Percentiles rank a stretch among this genome's conserved stretches.
Conservation (phyloP, 2,888 invertebrate species). For the Ferrisia virgata region DNA sequence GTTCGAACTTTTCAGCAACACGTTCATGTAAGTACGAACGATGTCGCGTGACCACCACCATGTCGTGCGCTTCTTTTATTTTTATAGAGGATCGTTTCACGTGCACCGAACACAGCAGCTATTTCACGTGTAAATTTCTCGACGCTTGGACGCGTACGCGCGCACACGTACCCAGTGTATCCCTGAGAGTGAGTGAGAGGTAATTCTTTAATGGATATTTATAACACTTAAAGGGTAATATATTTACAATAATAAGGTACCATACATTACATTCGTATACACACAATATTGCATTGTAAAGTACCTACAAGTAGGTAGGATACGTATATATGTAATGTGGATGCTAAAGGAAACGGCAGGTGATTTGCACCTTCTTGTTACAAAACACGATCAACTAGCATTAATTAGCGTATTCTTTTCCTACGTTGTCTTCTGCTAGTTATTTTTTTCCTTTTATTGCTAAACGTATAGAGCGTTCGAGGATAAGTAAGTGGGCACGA, state of each 20-base stretch:
- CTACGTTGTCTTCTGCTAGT: background rate
- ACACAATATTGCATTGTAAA: background rate
- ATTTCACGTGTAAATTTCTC: slow-evolving; percentile 32
- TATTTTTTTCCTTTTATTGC: background rate
- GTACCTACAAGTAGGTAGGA: background rate
- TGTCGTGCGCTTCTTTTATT: slow-evolving; percentile 28
- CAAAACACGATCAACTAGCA: background rate
- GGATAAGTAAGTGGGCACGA: background rate
- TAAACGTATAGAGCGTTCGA: background rate
- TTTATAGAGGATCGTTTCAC: slow-evolving; percentile 24
- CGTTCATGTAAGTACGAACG: background rate
- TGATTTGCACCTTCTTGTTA: background rate
- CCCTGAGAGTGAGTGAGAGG: background rate
- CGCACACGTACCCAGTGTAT: background rate
- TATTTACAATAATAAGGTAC: background rate
- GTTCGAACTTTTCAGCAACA: slow-evolving; percentile 12
- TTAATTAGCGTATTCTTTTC: slow-evolving; percentile 22
- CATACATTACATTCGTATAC: background rate
- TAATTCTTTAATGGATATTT: slow-evolving; percentile 37
- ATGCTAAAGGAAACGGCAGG: background rate
- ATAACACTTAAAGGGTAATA: slow-evolving; percentile 15
- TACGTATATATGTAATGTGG: background rate
- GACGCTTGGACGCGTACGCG: background rate
- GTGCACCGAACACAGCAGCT: background rate
- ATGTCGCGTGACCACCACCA: slow-evolving; percentile 35